Percentiles rank a stretch among this genome's conserved stretches.
Evolutionary conservation across 2,797 vertebrate genomes (phyloP).

Genomic region (Coluber constrictor): DNA sequence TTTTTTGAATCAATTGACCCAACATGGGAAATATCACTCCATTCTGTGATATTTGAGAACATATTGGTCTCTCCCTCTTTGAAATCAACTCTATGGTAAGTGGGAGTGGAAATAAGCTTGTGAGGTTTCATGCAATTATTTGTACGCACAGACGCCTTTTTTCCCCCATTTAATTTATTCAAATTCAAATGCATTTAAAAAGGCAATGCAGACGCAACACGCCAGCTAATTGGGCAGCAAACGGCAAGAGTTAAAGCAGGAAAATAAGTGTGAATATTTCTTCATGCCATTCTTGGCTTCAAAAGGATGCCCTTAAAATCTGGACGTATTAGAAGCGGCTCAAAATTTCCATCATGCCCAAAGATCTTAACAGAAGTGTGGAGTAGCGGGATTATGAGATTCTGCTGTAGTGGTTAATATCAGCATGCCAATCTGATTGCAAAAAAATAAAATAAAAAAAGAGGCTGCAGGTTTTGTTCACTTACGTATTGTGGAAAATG

Average conservation of each 20-base stretch:
- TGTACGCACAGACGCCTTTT: slow-evolving; percentile 66
- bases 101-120: slow-evolving; percentile 75
- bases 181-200: slow-evolving; percentile 68
- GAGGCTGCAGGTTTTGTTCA: slow-evolving; percentile 75
- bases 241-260: slow-evolving; percentile 74
- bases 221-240: slow-evolving; percentile 76
- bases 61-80: slow-evolving; percentile 70
- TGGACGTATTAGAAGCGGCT: slow-evolving; percentile 66
- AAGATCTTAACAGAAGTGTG: slow-evolving; percentile 73
- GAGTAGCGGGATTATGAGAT: slow-evolving; percentile 75
- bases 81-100: slow-evolving; percentile 54
- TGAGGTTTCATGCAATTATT: slow-evolving; percentile 78
- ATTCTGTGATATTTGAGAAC: slow-evolving; percentile 46
- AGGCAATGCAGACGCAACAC: slow-evolving; percentile 72
- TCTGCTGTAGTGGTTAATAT: slow-evolving; percentile 79
- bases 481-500: slow-evolving; percentile 92
- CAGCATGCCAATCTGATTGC: slow-evolving; percentile 80
- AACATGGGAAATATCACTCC: slow-evolving; percentile 6
- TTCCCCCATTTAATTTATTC: slow-evolving; percentile 65
- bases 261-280: slow-evolving; percentile 66
- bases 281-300: slow-evolving; percentile 75
- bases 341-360: slow-evolving; percentile 68
- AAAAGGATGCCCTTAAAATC: slow-evolving; percentile 69
- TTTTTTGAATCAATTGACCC: slow-evolving; percentile 9
- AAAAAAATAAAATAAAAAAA: slow-evolving; percentile 53